Evolutionary conservation across 1,140 invertebrate genomes (phyloP).

Genomic region (Manduca sexta): DNA sequence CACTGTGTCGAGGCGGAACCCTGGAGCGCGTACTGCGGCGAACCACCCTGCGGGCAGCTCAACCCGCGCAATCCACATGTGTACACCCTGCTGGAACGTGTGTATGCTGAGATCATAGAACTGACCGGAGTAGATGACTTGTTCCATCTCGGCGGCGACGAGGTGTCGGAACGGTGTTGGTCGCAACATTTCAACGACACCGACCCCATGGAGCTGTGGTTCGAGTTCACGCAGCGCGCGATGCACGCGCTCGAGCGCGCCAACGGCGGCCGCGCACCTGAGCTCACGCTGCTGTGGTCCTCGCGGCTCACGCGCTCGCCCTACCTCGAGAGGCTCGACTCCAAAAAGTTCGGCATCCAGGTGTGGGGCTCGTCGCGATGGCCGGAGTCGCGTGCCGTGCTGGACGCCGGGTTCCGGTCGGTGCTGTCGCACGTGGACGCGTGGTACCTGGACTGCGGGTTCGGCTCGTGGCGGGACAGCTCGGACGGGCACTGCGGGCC

Average conservation of each 20-base stretch:
- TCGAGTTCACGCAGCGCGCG: slow-evolving; percentile 81
- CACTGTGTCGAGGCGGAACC: slow-evolving; percentile 84
- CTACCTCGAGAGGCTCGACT: slow-evolving; percentile 78
- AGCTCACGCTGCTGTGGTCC: slow-evolving; percentile 83
- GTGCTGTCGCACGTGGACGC: slow-evolving; percentile 88
- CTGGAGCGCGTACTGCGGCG: slow-evolving; percentile 84
- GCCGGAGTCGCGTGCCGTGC: slow-evolving; percentile 81
- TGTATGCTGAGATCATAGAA: slow-evolving; percentile 80
- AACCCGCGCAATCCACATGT: slow-evolving; percentile 86
- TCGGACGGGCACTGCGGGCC: slow-evolving; percentile 82
- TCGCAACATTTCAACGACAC: slow-evolving; percentile 82
- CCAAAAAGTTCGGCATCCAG: slow-evolving; percentile 74
- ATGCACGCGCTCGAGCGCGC: slow-evolving; percentile 76
- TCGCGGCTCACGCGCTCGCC: slow-evolving; percentile 84
- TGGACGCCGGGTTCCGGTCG: slow-evolving; percentile 83
- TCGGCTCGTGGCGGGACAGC: slow-evolving; percentile 84
- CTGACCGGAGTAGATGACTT: slow-evolving; percentile 79
- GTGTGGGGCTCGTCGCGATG: slow-evolving; percentile 86
- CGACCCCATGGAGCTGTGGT: slow-evolving; percentile 84
- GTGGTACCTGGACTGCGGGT: slow-evolving; percentile 90
- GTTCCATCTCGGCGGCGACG: slow-evolving; percentile 89
- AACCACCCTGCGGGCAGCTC: slow-evolving; percentile 88
- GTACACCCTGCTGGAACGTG: slow-evolving; percentile 78
- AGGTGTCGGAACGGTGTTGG: slow-evolving; percentile 82
- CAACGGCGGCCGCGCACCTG: slow-evolving; percentile 77